Evolutionary conservation across 2,113 vertebrate genomes (phyloP), one percentile per base, ranked within the genome.

Genomic region (Chauna torquata): DNA sequence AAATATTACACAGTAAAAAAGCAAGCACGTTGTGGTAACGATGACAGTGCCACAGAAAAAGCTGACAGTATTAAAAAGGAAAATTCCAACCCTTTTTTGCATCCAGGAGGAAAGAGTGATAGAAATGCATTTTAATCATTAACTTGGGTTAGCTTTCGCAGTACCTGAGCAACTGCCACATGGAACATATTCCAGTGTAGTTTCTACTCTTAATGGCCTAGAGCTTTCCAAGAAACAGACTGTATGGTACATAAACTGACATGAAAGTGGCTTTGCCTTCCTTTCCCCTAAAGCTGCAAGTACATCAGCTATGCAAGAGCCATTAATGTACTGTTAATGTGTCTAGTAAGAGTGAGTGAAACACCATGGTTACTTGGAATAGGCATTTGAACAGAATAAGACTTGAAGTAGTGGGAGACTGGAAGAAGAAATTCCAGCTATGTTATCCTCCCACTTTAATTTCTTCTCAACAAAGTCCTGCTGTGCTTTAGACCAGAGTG

Each of bases 131-230:
- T 94, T 96, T 96, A 97, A 96, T 96, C 44, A 96, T 97, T 97
- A 96, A 97, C 94, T 93, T 71, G 18, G 79, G 36, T 91, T 94
- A 97, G 90, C 52, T 86, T 49, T 85, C 89, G 88, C 64, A 90
- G 76, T 83, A 90, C 81, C 75, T 95, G 94, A 93, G 94, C 97
- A 98, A 96, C n/a, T 79, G 92, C 94, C 90, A 95, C 68, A 94
- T 92, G 94, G 91, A 96, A 96, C 27, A 44, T 94, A 92, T 91
- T 94, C 66, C 38, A 72, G 57, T 62, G 72, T 69, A 78, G n/a
- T 68, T 94, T 95, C 94, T 90, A 84, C 65, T 93, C 54, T 93
- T 86, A 92, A 94, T 92, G 94, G 79, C 88, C 90, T 74, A 3
- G 16, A 96, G 93, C n/a, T 80, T 94, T 92, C 82, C 93, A 92